Conservation (phyloP, 2,888 invertebrate species). For the Camptogramma bilineatum region DNA sequence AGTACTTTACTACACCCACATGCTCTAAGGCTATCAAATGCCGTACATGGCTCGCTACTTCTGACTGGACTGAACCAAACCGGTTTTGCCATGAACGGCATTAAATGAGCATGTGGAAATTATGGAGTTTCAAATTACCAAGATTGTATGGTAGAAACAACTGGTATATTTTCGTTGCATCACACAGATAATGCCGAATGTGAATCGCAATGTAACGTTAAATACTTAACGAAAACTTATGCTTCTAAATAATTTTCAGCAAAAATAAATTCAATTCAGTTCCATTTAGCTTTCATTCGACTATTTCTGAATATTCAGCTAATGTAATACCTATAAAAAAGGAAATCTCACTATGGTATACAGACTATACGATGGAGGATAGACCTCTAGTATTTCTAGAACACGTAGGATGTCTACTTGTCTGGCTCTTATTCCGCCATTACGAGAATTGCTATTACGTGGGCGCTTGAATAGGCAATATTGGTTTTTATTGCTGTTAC, state of each 20-base stretch:
- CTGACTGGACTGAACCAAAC: slow-evolving; percentile 34
- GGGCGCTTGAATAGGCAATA: slow-evolving; percentile 53
- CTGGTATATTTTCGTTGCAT: not conserved
- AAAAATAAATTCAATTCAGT: not conserved
- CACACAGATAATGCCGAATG: not conserved
- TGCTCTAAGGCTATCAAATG: slow-evolving; percentile 42
- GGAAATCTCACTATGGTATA: slow-evolving; percentile 48
- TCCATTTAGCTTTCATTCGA: not conserved
- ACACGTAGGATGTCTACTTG: slow-evolving; percentile 54
- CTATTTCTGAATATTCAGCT: not conserved
- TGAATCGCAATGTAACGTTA: not conserved
- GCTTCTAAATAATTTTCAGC: not conserved
- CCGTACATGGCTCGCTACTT: slow-evolving; percentile 35
- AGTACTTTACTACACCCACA: slow-evolving; percentile 44
- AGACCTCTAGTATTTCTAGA: slow-evolving; percentile 52
- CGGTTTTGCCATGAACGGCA: slow-evolving; percentile 38
- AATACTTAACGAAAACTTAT: not conserved
- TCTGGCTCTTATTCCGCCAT: slow-evolving; percentile 51
- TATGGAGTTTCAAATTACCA: slow-evolving; percentile 27
- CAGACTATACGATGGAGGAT: too few relatives aligned
- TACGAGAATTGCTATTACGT: slow-evolving; percentile 54
- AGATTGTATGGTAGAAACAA: not conserved
- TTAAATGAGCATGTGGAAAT: slow-evolving; percentile 35
- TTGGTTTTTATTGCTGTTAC: slow-evolving; percentile 49
- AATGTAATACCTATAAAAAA: slow-evolving; percentile 1